phyloP scores from a whole-genome alignment of 1,140 invertebrate species.

The Panulirus ornatus region DNA sequence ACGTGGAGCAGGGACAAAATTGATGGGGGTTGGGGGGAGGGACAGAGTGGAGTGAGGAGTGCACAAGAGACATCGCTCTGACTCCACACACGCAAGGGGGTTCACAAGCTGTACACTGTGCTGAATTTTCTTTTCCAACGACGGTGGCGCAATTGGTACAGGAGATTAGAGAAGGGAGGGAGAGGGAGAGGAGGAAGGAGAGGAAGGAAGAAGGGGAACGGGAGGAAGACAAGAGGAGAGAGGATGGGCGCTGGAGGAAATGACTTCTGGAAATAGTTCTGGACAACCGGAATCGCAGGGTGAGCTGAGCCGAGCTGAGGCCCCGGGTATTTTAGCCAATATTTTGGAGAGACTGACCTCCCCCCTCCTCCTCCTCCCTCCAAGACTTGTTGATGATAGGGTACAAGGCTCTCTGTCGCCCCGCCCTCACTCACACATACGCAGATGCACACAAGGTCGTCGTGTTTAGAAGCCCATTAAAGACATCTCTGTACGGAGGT shows the following conservation, averaged over 20 bases:
- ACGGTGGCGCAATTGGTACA: conserved; percentile 41
- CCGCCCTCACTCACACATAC: too few species aligned
- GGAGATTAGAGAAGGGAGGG: conserved; percentile 40
- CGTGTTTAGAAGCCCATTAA: too few species aligned
- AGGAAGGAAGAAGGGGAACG: conserved; percentile 26
- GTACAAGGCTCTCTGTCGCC: too few species aligned
- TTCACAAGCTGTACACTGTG: background rate
- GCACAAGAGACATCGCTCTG: background rate
- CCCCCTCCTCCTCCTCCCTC: too few species aligned
- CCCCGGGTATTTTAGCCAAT: too few species aligned
- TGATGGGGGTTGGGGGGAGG: background rate
- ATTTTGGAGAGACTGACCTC: too few species aligned
- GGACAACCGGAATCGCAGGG: conserved; percentile 35
- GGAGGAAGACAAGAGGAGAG: conserved; percentile 34
- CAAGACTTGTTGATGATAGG: too few species aligned
- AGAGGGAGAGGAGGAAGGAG: conserved; percentile 20
- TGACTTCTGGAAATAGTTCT: conserved; percentile 60
- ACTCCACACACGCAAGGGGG: conserved; percentile 6
- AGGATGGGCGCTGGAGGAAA: conserved; percentile 57
- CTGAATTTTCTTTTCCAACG: conserved; percentile 24
- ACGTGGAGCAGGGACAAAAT: background rate
- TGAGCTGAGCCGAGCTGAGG: background rate
- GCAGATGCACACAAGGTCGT: too few species aligned
- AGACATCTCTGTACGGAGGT: too few species aligned
- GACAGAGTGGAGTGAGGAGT: background rate